Evolutionary conservation across 2,797 vertebrate genomes (phyloP).

Genomic region (Macroramphosus scolopax): DNA sequence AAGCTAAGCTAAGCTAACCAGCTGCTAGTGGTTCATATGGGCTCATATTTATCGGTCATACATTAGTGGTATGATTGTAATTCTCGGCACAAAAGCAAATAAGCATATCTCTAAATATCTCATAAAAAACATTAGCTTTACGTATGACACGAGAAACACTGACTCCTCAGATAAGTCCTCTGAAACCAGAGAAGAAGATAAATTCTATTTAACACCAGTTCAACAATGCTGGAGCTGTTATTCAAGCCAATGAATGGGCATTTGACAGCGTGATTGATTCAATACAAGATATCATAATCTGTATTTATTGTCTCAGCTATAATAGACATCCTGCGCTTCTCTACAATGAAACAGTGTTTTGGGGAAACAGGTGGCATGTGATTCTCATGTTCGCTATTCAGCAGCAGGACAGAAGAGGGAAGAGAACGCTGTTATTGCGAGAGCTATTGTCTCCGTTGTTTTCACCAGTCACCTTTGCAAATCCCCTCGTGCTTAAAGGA

Average conservation of each 20-base stretch:
- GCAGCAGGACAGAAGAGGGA: conserved; percentile 3
- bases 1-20: too few relatives aligned
- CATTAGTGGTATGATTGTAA: too few relatives aligned
- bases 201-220: conserved; percentile 1
- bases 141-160: too few relatives aligned
- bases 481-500: not conserved
- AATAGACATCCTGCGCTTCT: conserved; percentile 30
- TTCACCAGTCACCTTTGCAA: conserved; percentile 1
- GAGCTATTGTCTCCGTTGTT: conserved; percentile 16
- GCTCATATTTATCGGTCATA: too few relatives aligned
- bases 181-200: conserved; percentile 3
- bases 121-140: too few relatives aligned
- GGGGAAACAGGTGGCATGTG: conserved; percentile 16
- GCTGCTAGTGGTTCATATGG: too few relatives aligned
- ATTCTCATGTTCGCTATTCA: conserved; percentile 38
- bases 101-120: too few relatives aligned
- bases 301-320: conserved; percentile 32
- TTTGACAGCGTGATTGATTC: conserved; percentile 30
- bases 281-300: conserved; percentile 18
- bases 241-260: conserved; percentile 9
- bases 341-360: conserved; percentile 18
- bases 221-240: not conserved
- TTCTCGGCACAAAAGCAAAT: too few relatives aligned
- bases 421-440: not conserved
- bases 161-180: too few relatives aligned